Evolutionary conservation across 2,888 invertebrate species (phyloP).

Genomic region (Unio pictorum): DNA sequence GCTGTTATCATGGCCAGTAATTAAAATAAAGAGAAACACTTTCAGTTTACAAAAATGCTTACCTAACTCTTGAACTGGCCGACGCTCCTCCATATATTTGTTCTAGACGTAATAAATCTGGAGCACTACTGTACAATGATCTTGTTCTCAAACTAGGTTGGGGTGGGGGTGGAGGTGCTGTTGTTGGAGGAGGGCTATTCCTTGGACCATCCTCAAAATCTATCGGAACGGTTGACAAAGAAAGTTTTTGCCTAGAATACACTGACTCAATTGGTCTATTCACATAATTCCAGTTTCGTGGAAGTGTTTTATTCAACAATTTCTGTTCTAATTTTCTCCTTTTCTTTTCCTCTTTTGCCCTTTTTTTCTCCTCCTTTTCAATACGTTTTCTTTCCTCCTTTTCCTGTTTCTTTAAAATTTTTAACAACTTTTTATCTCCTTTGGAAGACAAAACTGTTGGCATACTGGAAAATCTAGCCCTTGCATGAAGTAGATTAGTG

Average conservation of each 20-base stretch:
- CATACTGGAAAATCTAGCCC: conserved; percentile 54
- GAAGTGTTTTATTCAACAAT: conserved; percentile 45
- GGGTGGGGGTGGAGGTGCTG: conserved; percentile 40
- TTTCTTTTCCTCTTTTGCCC: conserved; percentile 57
- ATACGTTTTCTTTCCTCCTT: conserved; percentile 54
- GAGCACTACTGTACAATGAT: conserved; percentile 50
- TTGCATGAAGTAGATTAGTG: conserved; percentile 42
- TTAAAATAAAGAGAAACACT: too few species aligned
- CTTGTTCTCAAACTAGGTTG: conserved; percentile 35
- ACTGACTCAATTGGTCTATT: conserved; percentile 41
- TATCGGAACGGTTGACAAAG: conserved; percentile 53
- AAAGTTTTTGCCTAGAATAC: conserved; percentile 45
- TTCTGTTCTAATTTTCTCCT: conserved; percentile 53
- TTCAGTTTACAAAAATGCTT: too few species aligned
- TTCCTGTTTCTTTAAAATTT: conserved; percentile 51
- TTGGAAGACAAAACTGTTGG: conserved; percentile 52
- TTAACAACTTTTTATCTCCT: conserved; percentile 51
- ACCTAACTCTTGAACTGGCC: too few species aligned
- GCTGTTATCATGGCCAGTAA: too few species aligned
- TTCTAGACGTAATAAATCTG: conserved; percentile 55
- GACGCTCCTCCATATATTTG: conserved; percentile 52
- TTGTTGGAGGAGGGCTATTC: conserved; percentile 23
- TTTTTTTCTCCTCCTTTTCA: conserved; percentile 53
- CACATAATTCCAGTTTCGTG: conserved; percentile 51
- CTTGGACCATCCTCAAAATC: conserved; percentile 52